Conservation (phyloP, 2,113 vertebrate genomes). For the Pseudorasbora parva region DNA sequence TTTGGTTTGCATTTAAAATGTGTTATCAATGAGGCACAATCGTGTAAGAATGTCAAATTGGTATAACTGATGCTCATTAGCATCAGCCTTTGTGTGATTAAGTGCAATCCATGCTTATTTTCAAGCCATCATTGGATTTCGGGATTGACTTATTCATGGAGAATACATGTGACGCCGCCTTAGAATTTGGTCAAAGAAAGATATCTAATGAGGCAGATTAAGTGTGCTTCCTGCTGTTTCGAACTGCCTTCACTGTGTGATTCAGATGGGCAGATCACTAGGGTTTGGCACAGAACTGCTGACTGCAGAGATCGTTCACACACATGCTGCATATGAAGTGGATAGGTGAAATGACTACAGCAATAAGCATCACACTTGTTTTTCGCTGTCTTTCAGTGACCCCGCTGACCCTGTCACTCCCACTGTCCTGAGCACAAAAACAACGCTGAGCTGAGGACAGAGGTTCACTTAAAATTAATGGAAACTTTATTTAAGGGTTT, state of each 20-base stretch:
- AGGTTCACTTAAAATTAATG: background rate
- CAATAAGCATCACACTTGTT: conserved; percentile 13
- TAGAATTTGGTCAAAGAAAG: background rate
- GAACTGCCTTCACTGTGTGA: background rate
- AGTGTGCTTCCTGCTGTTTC: background rate
- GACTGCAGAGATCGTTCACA: conserved; percentile 9
- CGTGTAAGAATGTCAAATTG: background rate
- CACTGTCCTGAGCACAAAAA: background rate
- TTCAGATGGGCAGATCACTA: background rate
- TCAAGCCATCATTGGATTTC: background rate
- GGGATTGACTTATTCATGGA: background rate
- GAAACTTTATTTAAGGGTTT: no score
- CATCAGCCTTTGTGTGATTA: background rate
- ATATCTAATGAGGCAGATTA: background rate
- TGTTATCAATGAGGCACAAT: background rate
- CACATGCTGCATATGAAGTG: conserved; percentile 12
- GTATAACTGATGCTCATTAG: background rate
- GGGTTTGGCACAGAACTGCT: background rate
- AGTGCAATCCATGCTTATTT: background rate
- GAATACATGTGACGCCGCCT: background rate
- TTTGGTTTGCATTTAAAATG: background rate
- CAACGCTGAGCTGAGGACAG: background rate
- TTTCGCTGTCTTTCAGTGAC: conserved; percentile 17
- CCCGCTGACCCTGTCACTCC: background rate
- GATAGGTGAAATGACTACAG: conserved; percentile 1